Conservation (phyloP, 2,888 invertebrate species). For the Acanthosoma haemorrhoidale region DNA sequence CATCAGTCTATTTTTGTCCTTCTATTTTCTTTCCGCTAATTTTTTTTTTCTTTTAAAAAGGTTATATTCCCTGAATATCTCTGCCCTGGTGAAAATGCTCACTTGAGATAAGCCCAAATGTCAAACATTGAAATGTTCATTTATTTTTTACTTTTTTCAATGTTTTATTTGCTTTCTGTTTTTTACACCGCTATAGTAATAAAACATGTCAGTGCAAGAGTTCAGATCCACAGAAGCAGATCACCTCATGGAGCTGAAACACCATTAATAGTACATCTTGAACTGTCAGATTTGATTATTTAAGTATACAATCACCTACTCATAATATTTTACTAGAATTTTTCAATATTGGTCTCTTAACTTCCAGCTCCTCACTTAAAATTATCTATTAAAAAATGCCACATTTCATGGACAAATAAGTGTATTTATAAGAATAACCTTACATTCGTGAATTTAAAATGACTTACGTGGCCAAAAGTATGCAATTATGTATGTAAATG, state of each 20-base stretch:
- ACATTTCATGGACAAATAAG: no score
- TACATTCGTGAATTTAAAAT: no score
- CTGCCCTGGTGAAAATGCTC: background rate
- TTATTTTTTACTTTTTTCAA: conserved; percentile 11
- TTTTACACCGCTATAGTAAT: background rate
- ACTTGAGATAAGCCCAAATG: background rate
- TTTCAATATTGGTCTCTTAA: no score
- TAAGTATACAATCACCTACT: no score
- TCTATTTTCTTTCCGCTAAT: conserved; percentile 10
- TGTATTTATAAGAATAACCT: no score
- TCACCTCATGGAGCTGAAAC: background rate
- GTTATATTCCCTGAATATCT: conserved; percentile 7
- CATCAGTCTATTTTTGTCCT: background rate
- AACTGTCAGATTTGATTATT: background rate
- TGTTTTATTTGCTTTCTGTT: background rate
- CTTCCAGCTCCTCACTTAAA: no score
- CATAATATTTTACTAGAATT: no score
- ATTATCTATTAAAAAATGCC: no score
- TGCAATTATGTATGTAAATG: no score
- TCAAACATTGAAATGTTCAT: background rate
- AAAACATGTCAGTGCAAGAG: conserved; percentile 17
- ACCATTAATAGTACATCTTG: conserved; percentile 15
- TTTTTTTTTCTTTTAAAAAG: background rate
- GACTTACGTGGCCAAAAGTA: no score
- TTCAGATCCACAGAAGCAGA: background rate